A percentile compares a stretch with the other conserved stretches of the same genome.
phyloP scores from a whole-genome alignment of 2,888 invertebrate species.

The Caenorhabditis sp. region DNA sequence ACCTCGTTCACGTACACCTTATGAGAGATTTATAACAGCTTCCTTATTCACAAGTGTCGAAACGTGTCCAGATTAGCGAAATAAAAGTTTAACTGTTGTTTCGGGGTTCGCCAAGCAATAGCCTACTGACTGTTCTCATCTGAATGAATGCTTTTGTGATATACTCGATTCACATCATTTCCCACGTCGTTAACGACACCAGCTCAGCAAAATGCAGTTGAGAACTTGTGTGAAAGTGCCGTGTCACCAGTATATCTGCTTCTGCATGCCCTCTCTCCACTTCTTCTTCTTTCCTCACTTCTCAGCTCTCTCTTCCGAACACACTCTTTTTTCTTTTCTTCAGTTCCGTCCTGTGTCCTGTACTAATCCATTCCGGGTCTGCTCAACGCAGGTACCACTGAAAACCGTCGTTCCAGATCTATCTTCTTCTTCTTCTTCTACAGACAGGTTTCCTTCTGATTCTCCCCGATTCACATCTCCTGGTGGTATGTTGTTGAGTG shows the following conservation, averaged over 20 bases:
- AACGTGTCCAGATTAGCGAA: neutral
- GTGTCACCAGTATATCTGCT: conserved; percentile 13
- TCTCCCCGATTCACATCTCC: conserved; percentile 1
- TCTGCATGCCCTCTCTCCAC: conserved; percentile 36
- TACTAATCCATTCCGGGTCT: conserved; percentile 8
- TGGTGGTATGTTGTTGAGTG: conserved; percentile 62
- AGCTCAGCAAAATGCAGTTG: neutral
- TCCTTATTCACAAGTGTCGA: neutral
- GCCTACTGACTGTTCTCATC: neutral
- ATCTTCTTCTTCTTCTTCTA: conserved; percentile 12
- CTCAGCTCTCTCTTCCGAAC: conserved; percentile 23
- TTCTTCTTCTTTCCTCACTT: conserved; percentile 32
- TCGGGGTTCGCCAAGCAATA: neutral
- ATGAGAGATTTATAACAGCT: neutral
- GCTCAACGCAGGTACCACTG: conserved; percentile 19
- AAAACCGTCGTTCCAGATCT: conserved; percentile 41
- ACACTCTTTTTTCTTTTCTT: conserved; percentile 16
- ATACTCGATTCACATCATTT: neutral
- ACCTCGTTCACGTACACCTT: conserved; percentile 10
- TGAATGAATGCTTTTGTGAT: neutral
- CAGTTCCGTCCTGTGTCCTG: conserved; percentile 28
- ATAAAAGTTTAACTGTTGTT: neutral
- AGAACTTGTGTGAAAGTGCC: conserved; percentile 3
- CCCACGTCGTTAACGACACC: neutral
- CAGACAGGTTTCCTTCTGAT: conserved; percentile 21